Base-by-base conservation (phyloP, 2,888 invertebrate species). In the Coecobrya sp. region DNA sequence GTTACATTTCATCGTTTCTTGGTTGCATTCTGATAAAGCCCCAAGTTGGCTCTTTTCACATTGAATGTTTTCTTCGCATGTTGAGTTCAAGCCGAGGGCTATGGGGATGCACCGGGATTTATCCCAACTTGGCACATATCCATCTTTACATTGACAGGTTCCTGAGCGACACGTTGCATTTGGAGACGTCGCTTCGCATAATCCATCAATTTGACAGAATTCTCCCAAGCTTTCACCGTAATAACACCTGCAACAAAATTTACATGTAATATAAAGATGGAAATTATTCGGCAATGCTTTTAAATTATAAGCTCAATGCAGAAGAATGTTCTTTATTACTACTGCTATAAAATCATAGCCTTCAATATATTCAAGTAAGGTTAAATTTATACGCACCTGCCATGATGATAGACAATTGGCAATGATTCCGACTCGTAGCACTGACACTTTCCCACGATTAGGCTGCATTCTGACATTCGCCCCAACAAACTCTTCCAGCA, bases 151-250 rank as follows among this genome's bases (percentile, higher is more conserved):
- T 82, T 94, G 94, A 86, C 95, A 95, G 7, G 93, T 92, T 19
- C 94, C 94, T 22, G 93, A 89, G 16, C 89, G 86, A 85, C 95
- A 95, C 19, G 90, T 84, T 0, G 94, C 95, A 82, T 94, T 94
- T 4, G 79, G 49, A n/a, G 94, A 93, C 2, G 95, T 95, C 5
- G 93, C 93, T 22, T 84, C 86, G 70, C 95, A 95, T 0, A 95
- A 86, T 0, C 94, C 95, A 10, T 95, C 94, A 65, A 95, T 94
- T 93, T 94, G 94, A 86, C 95, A 95, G 70, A 86, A 94, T 45
- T 95, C 95, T 0, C 95, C 95, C 42, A 95, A 68, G 42, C 93
- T 93, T 93, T 95, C 95, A 30, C 95, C 95, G 62, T 95, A 95
- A 62, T 94, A 94, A 65, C 95, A 95, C 73, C 95, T 94, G 68